Conservation (phyloP, 2,113 vertebrate genomes). For the Siphamia tubifer region DNA sequence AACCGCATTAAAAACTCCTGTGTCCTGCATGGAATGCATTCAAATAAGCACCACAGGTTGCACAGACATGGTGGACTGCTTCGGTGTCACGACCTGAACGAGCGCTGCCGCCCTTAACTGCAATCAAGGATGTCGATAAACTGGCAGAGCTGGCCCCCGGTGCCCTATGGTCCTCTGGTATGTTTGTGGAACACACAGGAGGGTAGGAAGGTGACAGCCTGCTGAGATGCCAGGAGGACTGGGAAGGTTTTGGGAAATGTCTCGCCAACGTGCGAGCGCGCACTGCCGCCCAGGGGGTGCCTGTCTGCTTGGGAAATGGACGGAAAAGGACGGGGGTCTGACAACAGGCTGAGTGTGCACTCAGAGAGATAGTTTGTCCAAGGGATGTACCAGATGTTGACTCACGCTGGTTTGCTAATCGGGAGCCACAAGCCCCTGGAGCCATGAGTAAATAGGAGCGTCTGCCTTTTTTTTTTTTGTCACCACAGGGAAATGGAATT, state of each 20-base stretch:
- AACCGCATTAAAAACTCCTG: constrained; percentile 32
- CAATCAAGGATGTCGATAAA: constrained; percentile 42
- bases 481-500: constrained; percentile 41
- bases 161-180: constrained; percentile 60
- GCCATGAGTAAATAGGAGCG: constrained; percentile 72
- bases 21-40: constrained; percentile 30
- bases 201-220: constrained; percentile 59
- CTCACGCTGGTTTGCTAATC: constrained; percentile 81
- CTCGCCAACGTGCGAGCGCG: constrained; percentile 66
- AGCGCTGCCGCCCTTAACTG: constrained; percentile 3
- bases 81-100: constrained; percentile 30
- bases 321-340: constrained; percentile 45
- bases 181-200: constrained; percentile 66
- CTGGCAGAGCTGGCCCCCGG: constrained; percentile 16
- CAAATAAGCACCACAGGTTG: constrained; percentile 41
- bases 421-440: constrained; percentile 75
- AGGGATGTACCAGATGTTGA: constrained; percentile 78
- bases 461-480: constrained; percentile 70
- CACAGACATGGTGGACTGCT: constrained; percentile 28
- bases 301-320: constrained; percentile 59
- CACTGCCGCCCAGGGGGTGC: constrained; percentile 60
- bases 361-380: constrained; percentile 71
- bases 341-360: constrained; percentile 69
- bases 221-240: constrained; percentile 70
- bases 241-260: constrained; percentile 75